Evolutionary conservation across 2,797 vertebrate species (phyloP).

Genomic region (Hephaestus fuliginosus): DNA sequence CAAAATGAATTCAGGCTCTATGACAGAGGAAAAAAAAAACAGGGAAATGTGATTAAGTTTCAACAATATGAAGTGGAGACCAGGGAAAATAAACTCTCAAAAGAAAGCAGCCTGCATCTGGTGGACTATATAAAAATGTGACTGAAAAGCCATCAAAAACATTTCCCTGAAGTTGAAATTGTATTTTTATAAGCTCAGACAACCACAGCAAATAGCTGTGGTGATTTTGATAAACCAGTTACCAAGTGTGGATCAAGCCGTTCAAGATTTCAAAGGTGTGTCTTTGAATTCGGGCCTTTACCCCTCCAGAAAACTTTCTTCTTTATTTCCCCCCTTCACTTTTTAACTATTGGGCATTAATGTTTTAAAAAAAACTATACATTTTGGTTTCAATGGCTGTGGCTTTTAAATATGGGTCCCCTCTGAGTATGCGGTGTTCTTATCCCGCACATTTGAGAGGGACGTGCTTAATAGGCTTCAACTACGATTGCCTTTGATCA

Average conservation of each 20-base stretch:
- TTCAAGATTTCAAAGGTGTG: slow-evolving; percentile 82
- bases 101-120: slow-evolving; percentile 62
- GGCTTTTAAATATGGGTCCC: slow-evolving; percentile 72
- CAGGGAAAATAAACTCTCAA: slow-evolving; percentile 59
- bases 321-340: slow-evolving; percentile 49
- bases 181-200: slow-evolving; percentile 82
- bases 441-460: slow-evolving; percentile 78
- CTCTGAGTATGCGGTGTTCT: slow-evolving; percentile 74
- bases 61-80: slow-evolving; percentile 53
- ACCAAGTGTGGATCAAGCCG: slow-evolving; percentile 78
- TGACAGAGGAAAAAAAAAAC: background rate
- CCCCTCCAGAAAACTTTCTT: slow-evolving; percentile 72
- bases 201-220: slow-evolving; percentile 81
- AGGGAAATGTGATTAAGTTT: slow-evolving; percentile 61
- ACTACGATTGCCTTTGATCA: slow-evolving; percentile 88
- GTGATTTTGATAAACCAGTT: slow-evolving; percentile 86
- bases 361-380: slow-evolving; percentile 63
- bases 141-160: slow-evolving; percentile 77
- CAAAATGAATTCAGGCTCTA: slow-evolving; percentile 31
- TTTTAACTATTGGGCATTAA: slow-evolving; percentile 62
- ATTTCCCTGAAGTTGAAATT: slow-evolving; percentile 80
- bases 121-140: slow-evolving; percentile 70
- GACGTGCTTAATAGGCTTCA: slow-evolving; percentile 87
- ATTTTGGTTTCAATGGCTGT: slow-evolving; percentile 68
- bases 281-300: slow-evolving; percentile 74